A percentile compares a stretch with the other conserved stretches of the same genome.
Evolutionary conservation across 2,797 vertebrate genomes (phyloP).

Genomic region (Molothrus ater): DNA sequence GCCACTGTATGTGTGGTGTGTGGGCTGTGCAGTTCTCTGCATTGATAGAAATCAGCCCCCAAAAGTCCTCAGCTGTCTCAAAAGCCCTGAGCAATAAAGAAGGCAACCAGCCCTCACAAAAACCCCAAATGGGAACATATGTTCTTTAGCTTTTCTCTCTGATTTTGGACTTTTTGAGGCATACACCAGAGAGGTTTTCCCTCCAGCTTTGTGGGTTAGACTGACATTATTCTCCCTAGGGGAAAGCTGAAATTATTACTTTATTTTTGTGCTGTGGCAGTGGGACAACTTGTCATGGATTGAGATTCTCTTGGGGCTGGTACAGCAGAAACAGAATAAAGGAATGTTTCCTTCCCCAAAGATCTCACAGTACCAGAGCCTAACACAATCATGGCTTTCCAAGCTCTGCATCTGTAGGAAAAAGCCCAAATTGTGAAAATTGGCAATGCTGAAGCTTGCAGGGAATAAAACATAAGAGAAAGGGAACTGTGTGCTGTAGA

Average conservation of each 20-base stretch:
- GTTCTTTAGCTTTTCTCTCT: neutral
- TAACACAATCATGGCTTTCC: neutral
- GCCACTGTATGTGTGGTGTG: neutral
- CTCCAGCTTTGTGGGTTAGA: neutral
- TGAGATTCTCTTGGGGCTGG: conserved; percentile 18
- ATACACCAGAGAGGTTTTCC: neutral
- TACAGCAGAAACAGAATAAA: conserved; percentile 33
- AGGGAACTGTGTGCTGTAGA: neutral
- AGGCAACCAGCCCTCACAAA: neutral
- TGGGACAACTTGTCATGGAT: conserved; percentile 17
- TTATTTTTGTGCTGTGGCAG: conserved; percentile 2
- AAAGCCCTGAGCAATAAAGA: neutral
- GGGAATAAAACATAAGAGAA: neutral
- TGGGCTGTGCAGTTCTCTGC: neutral
- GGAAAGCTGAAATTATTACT: conserved; percentile 4
- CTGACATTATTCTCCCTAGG: neutral
- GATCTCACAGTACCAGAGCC: neutral
- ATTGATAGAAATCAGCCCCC: neutral
- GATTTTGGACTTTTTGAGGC: neutral
- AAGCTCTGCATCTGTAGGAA: neutral
- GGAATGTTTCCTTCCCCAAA: neutral
- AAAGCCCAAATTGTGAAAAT: neutral
- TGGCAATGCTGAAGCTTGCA: neutral
- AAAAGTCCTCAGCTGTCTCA: neutral
- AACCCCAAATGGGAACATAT: neutral